These are phyloP conservation scores for Dolichopus griseipennis DNA, from an alignment of 2,888 invertebrate genomes.

Conservation along the genomic window DNA sequence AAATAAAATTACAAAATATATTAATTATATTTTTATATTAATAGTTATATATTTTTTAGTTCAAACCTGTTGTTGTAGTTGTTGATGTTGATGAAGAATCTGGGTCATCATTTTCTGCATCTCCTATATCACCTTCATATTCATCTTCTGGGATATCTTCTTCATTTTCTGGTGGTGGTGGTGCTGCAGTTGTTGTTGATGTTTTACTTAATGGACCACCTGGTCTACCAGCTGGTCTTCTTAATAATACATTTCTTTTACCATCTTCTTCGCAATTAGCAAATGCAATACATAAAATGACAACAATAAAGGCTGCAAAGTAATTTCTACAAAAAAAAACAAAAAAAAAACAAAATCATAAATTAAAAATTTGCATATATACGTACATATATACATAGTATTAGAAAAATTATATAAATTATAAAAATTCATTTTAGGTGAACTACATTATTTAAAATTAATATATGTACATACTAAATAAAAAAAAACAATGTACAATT, in stretches of 20 bases:
- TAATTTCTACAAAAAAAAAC: neutral
- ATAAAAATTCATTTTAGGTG: neutral
- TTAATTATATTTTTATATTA: neutral
- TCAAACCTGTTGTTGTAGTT: slow-evolving; percentile 48
- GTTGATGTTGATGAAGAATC: slow-evolving; percentile 45
- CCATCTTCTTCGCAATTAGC: slow-evolving; percentile 28
- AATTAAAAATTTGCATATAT: too few relatives aligned
- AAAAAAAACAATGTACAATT: too few relatives aligned
- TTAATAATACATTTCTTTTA: slow-evolving; percentile 31
- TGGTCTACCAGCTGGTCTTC: slow-evolving; percentile 15
- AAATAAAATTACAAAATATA: neutral
- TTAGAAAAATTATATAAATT: neutral
- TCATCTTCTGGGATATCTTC: slow-evolving; percentile 49
- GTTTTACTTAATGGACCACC: slow-evolving; percentile 21
- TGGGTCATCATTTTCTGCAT: slow-evolving; percentile 45
- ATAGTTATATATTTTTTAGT: neutral
- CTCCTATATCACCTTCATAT: slow-evolving; percentile 41
- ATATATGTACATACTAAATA: too few relatives aligned
- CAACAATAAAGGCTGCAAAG: neutral
- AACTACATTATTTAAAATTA: neutral
- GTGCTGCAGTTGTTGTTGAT: slow-evolving; percentile 35
- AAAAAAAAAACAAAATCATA: neutral
- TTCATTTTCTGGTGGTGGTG: slow-evolving; percentile 28
- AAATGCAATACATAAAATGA: slow-evolving; percentile 1
- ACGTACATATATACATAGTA: too few relatives aligned